Conservation (phyloP, 2,797 vertebrate species). For the Urosaurus nigricauda region DNA sequence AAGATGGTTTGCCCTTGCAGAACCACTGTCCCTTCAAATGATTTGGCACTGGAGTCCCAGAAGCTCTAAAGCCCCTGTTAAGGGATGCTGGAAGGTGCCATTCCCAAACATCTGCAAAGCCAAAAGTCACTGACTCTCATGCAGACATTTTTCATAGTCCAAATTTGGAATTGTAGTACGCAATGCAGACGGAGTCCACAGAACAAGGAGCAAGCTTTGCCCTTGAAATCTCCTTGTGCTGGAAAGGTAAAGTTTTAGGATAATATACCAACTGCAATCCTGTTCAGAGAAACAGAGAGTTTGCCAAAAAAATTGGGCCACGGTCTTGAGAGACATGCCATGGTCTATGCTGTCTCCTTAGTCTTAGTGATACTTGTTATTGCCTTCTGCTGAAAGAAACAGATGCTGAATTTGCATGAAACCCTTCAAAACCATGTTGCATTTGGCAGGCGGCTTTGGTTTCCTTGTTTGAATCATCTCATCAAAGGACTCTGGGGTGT, state of each 20-base stretch:
- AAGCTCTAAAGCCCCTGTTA: not conserved
- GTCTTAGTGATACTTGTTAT: not conserved
- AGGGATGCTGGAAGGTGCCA: not conserved
- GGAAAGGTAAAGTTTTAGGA: not conserved
- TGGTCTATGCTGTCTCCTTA: not conserved
- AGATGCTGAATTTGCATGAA: conserved; percentile 21
- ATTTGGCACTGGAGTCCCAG: not conserved
- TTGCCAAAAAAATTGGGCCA: not conserved
- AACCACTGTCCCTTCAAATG: not conserved
- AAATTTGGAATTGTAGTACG: not conserved
- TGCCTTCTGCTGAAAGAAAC: not conserved
- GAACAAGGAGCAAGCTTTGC: not conserved
- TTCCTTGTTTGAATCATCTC: not conserved
- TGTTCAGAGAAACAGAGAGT: not conserved
- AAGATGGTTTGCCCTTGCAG: not conserved
- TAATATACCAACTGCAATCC: not conserved
- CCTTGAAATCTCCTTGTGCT: conserved; percentile 24
- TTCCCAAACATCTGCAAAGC: not conserved
- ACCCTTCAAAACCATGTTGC: not conserved
- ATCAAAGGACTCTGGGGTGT: not conserved
- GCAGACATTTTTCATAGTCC: too few relatives aligned
- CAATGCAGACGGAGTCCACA: not conserved
- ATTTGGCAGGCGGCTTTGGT: not conserved
- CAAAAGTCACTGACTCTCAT: not conserved
- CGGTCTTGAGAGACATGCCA: not conserved